These are phyloP conservation scores for Cryptus armator DNA, from an alignment of 2,888 invertebrate species.

Conservation along the genomic window DNA sequence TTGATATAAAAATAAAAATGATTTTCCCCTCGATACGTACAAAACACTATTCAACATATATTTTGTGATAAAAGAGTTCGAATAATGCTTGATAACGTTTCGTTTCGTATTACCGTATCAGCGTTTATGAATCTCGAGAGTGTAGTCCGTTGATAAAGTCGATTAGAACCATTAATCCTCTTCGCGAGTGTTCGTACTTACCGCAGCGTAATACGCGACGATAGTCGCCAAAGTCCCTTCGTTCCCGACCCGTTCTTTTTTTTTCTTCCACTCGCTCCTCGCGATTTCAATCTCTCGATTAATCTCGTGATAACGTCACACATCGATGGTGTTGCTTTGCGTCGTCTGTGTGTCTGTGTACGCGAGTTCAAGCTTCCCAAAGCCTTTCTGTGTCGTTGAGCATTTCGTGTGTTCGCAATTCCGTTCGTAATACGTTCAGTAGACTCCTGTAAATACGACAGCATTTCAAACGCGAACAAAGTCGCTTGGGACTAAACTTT, in stretches of 20 bases:
- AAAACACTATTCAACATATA: not conserved
- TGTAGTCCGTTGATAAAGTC: conserved; percentile 46
- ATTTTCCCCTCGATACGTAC: not conserved
- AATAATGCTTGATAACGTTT: not conserved
- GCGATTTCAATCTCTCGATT: conserved; percentile 52
- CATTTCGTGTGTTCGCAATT: conserved; percentile 9
- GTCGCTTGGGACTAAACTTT: conserved; percentile 41
- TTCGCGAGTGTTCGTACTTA: conserved; percentile 34
- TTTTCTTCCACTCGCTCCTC: conserved; percentile 21
- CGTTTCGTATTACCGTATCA: conserved; percentile 49
- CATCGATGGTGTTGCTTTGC: conserved; percentile 43
- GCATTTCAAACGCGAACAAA: conserved; percentile 35
- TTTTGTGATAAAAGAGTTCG: not conserved
- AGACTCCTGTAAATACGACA: conserved; percentile 23
- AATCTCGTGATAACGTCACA: conserved; percentile 66
- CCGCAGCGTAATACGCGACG: conserved; percentile 40
- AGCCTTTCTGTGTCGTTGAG: conserved; percentile 47
- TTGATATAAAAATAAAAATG: not conserved
- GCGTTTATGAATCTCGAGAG: conserved; percentile 31
- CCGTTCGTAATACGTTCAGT: not conserved
- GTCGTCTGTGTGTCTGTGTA: conserved; percentile 1
- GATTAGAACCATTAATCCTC: conserved; percentile 56
- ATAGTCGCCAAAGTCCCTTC: conserved; percentile 19
- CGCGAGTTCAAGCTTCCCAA: not conserved
- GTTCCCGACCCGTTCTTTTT: conserved; percentile 1